These are phyloP conservation scores for Papilio xuthus DNA, from an alignment of 1,140 invertebrate genomes.

Conservation along the genomic window DNA sequence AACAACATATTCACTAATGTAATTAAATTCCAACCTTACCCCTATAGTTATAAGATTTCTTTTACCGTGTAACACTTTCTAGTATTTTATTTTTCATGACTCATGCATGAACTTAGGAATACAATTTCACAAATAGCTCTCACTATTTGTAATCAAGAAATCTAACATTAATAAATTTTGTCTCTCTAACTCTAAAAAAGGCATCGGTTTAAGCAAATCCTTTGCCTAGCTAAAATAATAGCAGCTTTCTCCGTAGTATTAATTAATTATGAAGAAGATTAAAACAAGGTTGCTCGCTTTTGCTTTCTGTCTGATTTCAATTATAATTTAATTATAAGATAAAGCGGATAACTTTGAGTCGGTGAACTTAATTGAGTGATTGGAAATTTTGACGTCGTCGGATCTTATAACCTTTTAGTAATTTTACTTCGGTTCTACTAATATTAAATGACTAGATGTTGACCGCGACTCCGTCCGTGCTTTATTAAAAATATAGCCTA, in stretches of 20 bases:
- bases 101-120: background rate
- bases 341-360: background rate
- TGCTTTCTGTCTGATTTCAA: conserved; percentile 12
- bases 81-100: background rate
- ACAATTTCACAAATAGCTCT: background rate
- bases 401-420: background rate
- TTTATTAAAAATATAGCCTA: too few relatives aligned
- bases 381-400: background rate
- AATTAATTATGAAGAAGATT: conserved; percentile 11
- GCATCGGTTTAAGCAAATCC: background rate
- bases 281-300: background rate
- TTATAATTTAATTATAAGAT: conserved; percentile 14
- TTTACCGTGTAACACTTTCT: background rate
- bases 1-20: background rate
- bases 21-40: background rate
- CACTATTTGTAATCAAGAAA: background rate
- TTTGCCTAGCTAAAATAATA: background rate
- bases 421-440: background rate
- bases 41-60: background rate
- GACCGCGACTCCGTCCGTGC: too few relatives aligned
- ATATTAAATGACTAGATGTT: background rate
- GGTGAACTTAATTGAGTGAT: background rate
- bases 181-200: background rate
- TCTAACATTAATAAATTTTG: background rate
- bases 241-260: background rate